These are phyloP conservation scores for Lycia hirtaria DNA, from an alignment of 2,888 invertebrate genomes.

Conservation along the genomic window DNA sequence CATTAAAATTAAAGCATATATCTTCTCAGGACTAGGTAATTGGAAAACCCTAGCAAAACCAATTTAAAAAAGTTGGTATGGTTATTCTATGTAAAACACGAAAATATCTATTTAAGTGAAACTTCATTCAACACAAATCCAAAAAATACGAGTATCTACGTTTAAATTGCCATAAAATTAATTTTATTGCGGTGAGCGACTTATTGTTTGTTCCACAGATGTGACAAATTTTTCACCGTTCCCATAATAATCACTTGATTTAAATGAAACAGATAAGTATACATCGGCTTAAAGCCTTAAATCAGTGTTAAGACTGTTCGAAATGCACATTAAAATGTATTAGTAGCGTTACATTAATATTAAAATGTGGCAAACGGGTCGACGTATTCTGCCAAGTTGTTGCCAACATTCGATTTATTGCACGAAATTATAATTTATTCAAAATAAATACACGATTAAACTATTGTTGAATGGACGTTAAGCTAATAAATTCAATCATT, in stretches of 20 bases:
- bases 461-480: constrained; percentile 17
- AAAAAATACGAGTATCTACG: background rate
- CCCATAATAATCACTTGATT: constrained; percentile 21
- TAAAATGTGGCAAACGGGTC: constrained; percentile 33
- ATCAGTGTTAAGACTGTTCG: constrained; percentile 26
- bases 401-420: constrained; percentile 25
- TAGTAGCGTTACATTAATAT: constrained; percentile 37
- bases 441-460: constrained; percentile 10
- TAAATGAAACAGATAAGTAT: constrained; percentile 16
- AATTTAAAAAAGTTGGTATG: too few relatives aligned
- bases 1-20: too few relatives aligned
- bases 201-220: constrained; percentile 1
- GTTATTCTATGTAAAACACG: too few relatives aligned
- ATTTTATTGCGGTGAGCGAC: background rate
- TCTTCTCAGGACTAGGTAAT: too few relatives aligned
- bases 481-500: constrained; percentile 13
- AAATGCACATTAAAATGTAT: constrained; percentile 37
- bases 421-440: constrained; percentile 25
- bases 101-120: background rate
- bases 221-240: constrained; percentile 15
- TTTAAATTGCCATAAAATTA: constrained; percentile 3
- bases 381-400: constrained; percentile 25
- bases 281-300: constrained; percentile 20
- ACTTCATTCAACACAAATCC: background rate
- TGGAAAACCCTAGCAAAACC: too few relatives aligned